A percentile compares a stretch with the other conserved stretches of the same genome.
Conservation (phyloP, 2,797 vertebrate species). For the Anabas testudineus region DNA sequence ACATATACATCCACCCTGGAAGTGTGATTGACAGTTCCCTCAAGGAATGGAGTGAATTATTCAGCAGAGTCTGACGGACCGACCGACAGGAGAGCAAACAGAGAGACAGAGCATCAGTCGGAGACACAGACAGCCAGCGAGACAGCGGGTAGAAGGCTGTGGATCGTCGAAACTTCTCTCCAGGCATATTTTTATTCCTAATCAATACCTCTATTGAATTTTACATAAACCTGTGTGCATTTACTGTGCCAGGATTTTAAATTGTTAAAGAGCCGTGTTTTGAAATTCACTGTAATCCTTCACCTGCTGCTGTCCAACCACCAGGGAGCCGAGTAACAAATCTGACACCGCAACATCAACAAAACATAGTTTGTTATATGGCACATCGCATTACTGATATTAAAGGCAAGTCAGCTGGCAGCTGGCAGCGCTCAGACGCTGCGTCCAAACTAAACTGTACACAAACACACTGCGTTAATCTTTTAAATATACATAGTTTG, state of each 20-base stretch:
- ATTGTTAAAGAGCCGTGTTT: constrained; percentile 51
- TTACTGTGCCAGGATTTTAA: constrained; percentile 31
- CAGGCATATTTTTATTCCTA: constrained; percentile 64
- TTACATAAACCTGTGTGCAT: constrained; percentile 55
- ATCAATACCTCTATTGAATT: constrained; percentile 73
- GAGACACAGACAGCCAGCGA: neutral
- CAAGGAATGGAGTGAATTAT: constrained; percentile 72
- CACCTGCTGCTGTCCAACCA: constrained; percentile 8
- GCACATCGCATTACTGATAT: neutral
- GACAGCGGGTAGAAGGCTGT: constrained; percentile 22
- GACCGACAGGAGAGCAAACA: constrained; percentile 50
- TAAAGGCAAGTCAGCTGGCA: neutral
- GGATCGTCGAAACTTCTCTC: constrained; percentile 64
- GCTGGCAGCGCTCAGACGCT: neutral
- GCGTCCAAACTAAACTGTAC: neutral
- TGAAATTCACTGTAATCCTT: constrained; percentile 33
- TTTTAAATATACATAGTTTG: too few relatives aligned
- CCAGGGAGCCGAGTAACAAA: neutral
- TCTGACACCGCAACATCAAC: constrained; percentile 7
- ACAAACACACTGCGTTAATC: neutral
- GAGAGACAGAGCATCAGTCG: constrained; percentile 41
- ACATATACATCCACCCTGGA: constrained; percentile 17
- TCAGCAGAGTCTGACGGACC: constrained; percentile 63
- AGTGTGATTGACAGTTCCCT: constrained; percentile 76
- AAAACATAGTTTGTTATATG: neutral